Evolutionary conservation across 2,113 vertebrate species (phyloP).

Genomic region (Zosterops japonicus): DNA sequence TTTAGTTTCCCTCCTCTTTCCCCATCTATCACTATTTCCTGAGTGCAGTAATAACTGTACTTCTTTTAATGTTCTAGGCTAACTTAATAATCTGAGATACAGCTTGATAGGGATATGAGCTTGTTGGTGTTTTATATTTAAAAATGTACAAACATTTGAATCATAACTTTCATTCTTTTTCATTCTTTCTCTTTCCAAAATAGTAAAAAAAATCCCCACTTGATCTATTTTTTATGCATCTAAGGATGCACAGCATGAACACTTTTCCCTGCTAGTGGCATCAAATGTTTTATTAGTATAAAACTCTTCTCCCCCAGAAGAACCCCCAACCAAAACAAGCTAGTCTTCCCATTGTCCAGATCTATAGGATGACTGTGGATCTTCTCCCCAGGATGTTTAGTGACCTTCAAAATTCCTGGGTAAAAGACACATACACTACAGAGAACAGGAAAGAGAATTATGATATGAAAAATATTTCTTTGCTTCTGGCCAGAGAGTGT

Average conservation of each 20-base stretch:
- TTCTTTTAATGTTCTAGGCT: neutral
- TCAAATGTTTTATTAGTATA: neutral
- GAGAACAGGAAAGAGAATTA: neutral
- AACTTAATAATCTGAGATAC: constrained; percentile 57
- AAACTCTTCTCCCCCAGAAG: neutral
- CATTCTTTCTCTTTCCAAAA: neutral
- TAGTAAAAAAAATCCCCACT: neutral
- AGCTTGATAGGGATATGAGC: neutral
- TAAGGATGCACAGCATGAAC: neutral
- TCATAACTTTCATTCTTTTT: constrained; percentile 3
- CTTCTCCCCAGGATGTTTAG: neutral
- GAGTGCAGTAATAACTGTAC: neutral
- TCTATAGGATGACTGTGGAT: neutral
- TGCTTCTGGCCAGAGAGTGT: neutral
- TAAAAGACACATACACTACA: neutral
- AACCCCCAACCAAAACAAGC: neutral
- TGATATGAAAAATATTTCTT: neutral
- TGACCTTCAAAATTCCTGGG: neutral
- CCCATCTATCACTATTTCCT: neutral
- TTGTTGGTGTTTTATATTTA: constrained; percentile 22
- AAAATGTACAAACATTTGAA: constrained; percentile 58
- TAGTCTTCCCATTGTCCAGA: neutral
- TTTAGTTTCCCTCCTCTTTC: neutral
- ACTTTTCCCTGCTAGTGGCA: neutral
- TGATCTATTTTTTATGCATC: constrained; percentile 48